These are phyloP conservation scores for Harpagus bidentatus DNA, from an alignment of 2,113 vertebrate genomes.

Conservation along the genomic window DNA sequence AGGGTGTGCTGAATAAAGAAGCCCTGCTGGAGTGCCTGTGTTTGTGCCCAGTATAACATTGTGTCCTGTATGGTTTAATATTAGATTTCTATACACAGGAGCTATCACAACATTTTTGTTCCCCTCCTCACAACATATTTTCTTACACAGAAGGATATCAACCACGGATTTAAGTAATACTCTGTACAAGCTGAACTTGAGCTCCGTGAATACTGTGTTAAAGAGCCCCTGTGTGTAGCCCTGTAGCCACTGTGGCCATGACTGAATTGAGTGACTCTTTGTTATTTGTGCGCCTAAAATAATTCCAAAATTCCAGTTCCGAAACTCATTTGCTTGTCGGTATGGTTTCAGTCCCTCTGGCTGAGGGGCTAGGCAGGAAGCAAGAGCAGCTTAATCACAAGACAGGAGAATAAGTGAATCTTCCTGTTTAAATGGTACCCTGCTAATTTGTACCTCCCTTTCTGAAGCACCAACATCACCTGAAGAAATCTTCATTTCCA, in stretches of 20 bases:
- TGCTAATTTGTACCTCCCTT: background rate
- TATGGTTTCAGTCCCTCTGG: background rate
- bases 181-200: background rate
- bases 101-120: background rate
- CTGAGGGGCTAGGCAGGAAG: background rate
- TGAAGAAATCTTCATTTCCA: constrained; percentile 16
- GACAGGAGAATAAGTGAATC: background rate
- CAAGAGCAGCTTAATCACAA: background rate
- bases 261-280: background rate
- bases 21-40: background rate
- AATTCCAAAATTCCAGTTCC: background rate
- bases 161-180: background rate
- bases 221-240: background rate
- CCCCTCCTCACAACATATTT: background rate
- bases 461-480: background rate
- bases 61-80: background rate
- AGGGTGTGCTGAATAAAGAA: background rate
- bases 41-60: background rate
- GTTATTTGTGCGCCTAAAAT: background rate
- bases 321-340: background rate
- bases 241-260: background rate
- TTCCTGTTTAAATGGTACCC: background rate
- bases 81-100: background rate
- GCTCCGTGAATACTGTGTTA: background rate
- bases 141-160: background rate